Conservation (phyloP, 1,140 invertebrate genomes). For the Drosophila micromelanica region DNA sequence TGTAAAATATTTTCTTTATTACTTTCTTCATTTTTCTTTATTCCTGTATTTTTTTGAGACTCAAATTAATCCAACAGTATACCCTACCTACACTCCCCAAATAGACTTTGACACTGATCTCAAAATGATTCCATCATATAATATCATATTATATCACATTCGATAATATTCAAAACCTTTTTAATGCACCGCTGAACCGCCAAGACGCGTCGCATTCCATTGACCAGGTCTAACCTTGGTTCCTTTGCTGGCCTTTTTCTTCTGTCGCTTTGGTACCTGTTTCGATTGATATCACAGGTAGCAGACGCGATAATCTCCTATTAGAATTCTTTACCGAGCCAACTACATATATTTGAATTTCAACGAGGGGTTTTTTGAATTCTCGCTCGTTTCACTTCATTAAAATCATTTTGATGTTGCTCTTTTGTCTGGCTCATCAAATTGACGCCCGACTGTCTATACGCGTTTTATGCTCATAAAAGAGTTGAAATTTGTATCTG, state of each 20-base stretch:
- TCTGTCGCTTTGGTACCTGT: conserved; percentile 57
- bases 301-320: conserved; percentile 59
- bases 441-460: conserved; percentile 70
- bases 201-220: conserved; percentile 34
- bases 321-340: conserved; percentile 65
- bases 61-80: not conserved
- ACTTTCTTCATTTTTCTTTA: too few species aligned
- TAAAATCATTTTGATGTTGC: conserved; percentile 51
- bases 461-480: conserved; percentile 19
- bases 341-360: conserved; percentile 44
- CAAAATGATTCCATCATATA: conserved; percentile 19
- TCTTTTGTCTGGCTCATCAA: conserved; percentile 46
- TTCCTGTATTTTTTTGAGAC: too few species aligned
- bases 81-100: not conserved
- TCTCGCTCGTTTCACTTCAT: conserved; percentile 48
- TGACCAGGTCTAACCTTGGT: conserved; percentile 39
- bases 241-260: not conserved
- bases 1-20: too few species aligned
- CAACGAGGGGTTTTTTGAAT: conserved; percentile 27
- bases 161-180: conserved; percentile 11
- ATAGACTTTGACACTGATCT: conserved; percentile 25
- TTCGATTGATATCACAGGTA: conserved; percentile 46
- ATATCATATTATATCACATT: conserved; percentile 14
- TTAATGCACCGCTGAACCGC: conserved; percentile 11
- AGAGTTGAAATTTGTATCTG: conserved; percentile 8